Base-by-base conservation (phyloP, 92 coral and sea anemone genomes). In the Hydrozoanthus gracilis region DNA sequence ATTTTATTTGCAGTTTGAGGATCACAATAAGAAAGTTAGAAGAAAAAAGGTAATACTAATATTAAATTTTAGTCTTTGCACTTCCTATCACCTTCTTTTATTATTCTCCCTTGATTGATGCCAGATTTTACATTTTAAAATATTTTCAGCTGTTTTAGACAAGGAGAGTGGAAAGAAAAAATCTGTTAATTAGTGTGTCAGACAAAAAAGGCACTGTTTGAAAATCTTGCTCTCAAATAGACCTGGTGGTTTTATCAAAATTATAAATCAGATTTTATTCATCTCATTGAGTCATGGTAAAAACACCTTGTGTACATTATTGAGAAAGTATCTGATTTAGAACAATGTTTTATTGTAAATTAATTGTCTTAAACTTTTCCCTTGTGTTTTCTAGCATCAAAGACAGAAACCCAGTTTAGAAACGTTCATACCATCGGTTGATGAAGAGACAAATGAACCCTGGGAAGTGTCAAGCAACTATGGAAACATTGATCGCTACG, bases 391-490 rank as follows among this genome's bases (percentile, higher is more conserved):
- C 1, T 46, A 80, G 85, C 85, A 80, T 61, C 85, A 80, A 65
- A 65, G 74, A 46, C 85, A 65, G 61, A 80, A 80, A 80, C 48
- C 73, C 0, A 10, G 61, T 60, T 48, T 74, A 47, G 85, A 80
- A 35, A 27, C 72, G 27, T 82, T 92, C 85, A 58, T 73, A 51
- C 69, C 64, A 80, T 44, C 86, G 92, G 96, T 96, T 83, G 99
- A 96, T 62, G 99, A 96, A 78, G 99, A 96, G 56, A 92, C 99
- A 0, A 96, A 88, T 27, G 96, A 92, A 62, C 96, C 99, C 15
- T 96, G 99, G 99, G 95, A 92, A 66, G 68, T 76, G 17, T 76
- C 85, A 4, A 91, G 50, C 50, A 89, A 86, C 64, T 87, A 86
- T 54, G 88, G 86, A 69, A 88, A 83, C 52, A 73, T 61, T 51